Evolutionary conservation across 1,140 invertebrate genomes (phyloP).

Genomic region (Aphelinus certus): DNA sequence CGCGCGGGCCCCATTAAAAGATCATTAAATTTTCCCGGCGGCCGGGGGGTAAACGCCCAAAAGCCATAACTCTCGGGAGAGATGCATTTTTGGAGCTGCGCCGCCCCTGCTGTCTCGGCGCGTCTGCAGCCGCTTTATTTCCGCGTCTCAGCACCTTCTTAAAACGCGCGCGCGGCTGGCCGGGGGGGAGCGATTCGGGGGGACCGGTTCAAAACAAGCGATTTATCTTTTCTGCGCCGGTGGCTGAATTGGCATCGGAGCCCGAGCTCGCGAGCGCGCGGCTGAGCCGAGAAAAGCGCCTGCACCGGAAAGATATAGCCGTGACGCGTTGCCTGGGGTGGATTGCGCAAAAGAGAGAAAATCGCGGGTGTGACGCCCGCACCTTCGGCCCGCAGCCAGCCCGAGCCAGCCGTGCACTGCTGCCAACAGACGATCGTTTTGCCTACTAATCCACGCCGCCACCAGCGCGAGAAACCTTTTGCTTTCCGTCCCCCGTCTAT

Average conservation of each 20-base stretch:
- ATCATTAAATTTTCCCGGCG: conserved; percentile 28
- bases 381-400: neutral
- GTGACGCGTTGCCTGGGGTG: conserved; percentile 39
- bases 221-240: conserved; percentile 61
- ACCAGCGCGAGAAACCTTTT: neutral
- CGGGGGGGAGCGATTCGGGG: conserved; percentile 47
- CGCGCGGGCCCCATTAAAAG: conserved; percentile 6
- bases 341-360: conserved; percentile 26
- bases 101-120: conserved; percentile 8
- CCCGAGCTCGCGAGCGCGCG: conserved; percentile 46
- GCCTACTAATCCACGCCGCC: conserved; percentile 35
- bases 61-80: conserved; percentile 27
- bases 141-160: conserved; percentile 41
- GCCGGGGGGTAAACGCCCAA: neutral
- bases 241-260: conserved; percentile 51
- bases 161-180: conserved; percentile 37
- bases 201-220: conserved; percentile 57
- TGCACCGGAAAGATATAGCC: conserved; percentile 51
- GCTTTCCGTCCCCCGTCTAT: neutral
- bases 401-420: conserved; percentile 27
- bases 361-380: too few relatives aligned
- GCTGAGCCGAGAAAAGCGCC: conserved; percentile 42
- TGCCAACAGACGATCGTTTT: conserved; percentile 39
- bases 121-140: conserved; percentile 39
- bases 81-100: conserved; percentile 13